Base-by-base conservation (phyloP, 2,113 vertebrate species). In the Piprites chloris region DNA sequence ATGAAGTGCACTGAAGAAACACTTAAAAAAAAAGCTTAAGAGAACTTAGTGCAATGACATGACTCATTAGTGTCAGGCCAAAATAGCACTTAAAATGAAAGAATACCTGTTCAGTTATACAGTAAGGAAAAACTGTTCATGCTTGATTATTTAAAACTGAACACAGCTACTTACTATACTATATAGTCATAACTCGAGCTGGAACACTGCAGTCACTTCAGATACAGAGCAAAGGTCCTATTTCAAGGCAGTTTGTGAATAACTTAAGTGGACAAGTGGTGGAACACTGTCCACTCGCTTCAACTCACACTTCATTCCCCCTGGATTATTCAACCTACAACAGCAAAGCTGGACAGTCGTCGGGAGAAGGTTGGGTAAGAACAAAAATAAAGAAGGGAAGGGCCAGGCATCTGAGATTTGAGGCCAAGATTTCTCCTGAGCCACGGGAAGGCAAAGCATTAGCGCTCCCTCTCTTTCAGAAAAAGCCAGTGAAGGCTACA, bases 21-120 rank as follows among this genome's bases (percentile, higher is more conserved):
- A 68, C 67, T 46, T n/a, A n/a, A 9, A 33, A 62, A 90, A 94
- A 69, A 73, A 76, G 39, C 50, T 77, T 72, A 89, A 87, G 94
- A 93, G 80, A 94, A 92, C 75, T 27, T 58, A 89, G 67, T 81
- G 62, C 95, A 96, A 91, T 97, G 95, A 90, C 90, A 93, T 13
- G 85, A 97, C 49, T 97, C 94, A 90, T 97, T 97, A 97, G 72
- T 83, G 81, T 78, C 90, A 94, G 72, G 93, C n/a, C 79, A 86
- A 87, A 92, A 69, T 1, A 93, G 75, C 94, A 90, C 83, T 96
- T 95, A 94, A 97, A 95, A 96, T 95, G 91, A 95, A 96, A 97
- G 85, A 87, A 96, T 88, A 89, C 52, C 55, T 74, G 83, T 96
- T 92, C 74, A 87, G 84, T 94, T 94, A 75, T 52, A 85, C 10